These are phyloP conservation scores for Myrmecophaga tridactyla DNA, from an alignment of 2,113 vertebrate species.

Conservation along the genomic window DNA sequence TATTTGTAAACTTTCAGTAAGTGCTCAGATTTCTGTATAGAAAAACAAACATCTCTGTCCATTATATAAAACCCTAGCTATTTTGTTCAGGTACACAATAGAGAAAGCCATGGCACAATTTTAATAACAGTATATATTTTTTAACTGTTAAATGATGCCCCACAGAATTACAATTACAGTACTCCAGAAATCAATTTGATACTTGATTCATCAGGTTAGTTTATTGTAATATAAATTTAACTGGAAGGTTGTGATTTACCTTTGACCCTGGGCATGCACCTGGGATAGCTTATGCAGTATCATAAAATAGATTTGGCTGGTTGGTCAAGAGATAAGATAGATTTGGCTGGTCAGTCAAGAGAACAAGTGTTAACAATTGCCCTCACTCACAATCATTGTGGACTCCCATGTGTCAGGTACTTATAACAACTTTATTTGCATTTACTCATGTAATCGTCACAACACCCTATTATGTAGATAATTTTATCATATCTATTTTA, in stretches of 20 bases:
- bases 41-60: slow-evolving; percentile 23
- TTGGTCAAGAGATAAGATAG: neutral
- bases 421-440: neutral
- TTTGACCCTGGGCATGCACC: neutral
- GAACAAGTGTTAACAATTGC: neutral
- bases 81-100: slow-evolving; percentile 20
- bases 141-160: neutral
- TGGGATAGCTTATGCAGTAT: neutral
- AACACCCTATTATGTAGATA: neutral
- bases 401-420: neutral
- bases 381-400: neutral
- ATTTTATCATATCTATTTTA: neutral
- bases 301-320: neutral
- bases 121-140: neutral
- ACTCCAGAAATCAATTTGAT: neutral
- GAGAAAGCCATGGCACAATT: neutral
- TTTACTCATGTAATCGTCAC: neutral
- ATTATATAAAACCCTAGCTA: slow-evolving; percentile 26
- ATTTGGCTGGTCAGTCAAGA: neutral
- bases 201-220: slow-evolving; percentile 5
- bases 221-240: slow-evolving; percentile 38
- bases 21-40: slow-evolving; percentile 58
- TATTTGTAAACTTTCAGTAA: slow-evolving; percentile 31
- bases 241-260: neutral
- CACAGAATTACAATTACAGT: neutral